A percentile compares a stretch with the other conserved stretches of the same genome.
Conservation (phyloP, 2,888 invertebrate genomes). For the Diogma glabrata region DNA sequence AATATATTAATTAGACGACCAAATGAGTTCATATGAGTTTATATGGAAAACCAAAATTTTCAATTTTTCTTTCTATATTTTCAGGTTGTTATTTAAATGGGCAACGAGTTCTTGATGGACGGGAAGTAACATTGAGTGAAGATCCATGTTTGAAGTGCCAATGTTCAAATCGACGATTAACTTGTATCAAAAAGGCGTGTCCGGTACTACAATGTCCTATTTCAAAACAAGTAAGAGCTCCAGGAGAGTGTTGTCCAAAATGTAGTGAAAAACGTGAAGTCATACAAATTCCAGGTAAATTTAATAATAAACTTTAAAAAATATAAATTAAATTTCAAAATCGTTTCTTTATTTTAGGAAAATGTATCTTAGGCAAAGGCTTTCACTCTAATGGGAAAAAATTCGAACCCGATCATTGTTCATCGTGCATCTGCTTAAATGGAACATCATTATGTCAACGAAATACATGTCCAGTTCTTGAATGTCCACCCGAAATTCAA, state of each 20-base stretch:
- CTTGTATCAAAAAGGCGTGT: slow-evolving; percentile 76
- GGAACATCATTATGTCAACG: slow-evolving; percentile 70
- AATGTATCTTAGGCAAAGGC: slow-evolving; percentile 60
- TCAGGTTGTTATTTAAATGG: slow-evolving; percentile 75
- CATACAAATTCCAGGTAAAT: slow-evolving; percentile 32
- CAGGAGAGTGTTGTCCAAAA: slow-evolving; percentile 67
- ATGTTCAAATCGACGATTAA: slow-evolving; percentile 57
- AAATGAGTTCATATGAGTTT: no score
- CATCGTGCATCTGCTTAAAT: slow-evolving; percentile 70
- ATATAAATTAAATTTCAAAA: no score
- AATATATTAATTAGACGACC: no score
- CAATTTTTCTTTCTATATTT: neutral
- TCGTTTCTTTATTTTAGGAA: no score
- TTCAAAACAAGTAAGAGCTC: slow-evolving; percentile 52
- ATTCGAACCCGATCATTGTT: slow-evolving; percentile 65
- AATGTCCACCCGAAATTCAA: slow-evolving; percentile 65
- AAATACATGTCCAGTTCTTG: slow-evolving; percentile 79
- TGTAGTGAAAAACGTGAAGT: slow-evolving; percentile 36
- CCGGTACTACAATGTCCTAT: slow-evolving; percentile 76
- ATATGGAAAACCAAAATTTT: no score
- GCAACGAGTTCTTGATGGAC: slow-evolving; percentile 65
- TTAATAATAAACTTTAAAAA: no score
- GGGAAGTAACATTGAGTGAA: slow-evolving; percentile 67
- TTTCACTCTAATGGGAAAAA: slow-evolving; percentile 50
- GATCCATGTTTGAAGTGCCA: slow-evolving; percentile 80